Percentiles rank a stretch among this genome's conserved stretches.
These are phyloP conservation scores for Ochotona curzoniae DNA, from an alignment of 2,113 vertebrate genomes.

Conservation along the genomic window DNA sequence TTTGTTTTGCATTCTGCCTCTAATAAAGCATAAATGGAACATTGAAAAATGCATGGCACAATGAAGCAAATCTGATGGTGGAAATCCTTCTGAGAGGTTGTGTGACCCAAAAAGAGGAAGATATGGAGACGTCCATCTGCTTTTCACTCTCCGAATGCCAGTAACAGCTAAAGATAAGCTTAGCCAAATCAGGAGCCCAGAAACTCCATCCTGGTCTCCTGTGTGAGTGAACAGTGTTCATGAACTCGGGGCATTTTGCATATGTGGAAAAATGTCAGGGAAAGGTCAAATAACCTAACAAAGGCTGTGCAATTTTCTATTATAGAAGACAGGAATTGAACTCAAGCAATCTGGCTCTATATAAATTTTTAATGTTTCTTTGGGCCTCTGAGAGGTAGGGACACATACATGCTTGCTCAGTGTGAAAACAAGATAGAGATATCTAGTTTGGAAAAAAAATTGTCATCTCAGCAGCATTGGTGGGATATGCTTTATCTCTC, in stretches of 20 bases:
- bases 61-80: background rate
- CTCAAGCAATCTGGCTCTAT: background rate
- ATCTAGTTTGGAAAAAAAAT: conserved; percentile 2
- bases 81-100: background rate
- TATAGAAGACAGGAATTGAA: background rate
- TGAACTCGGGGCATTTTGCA: too few species aligned
- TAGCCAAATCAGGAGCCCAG: too few species aligned
- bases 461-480: background rate
- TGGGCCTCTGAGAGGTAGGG: background rate
- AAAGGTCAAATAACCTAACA: background rate
- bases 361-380: background rate
- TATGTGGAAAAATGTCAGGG: background rate
- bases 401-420: background rate
- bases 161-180: too few species aligned
- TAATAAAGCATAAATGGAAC: too few species aligned
- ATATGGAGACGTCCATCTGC: too few species aligned
- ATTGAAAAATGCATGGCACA: background rate
- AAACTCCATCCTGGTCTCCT: too few species aligned
- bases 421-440: background rate
- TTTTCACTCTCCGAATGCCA: too few species aligned
- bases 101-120: too few species aligned
- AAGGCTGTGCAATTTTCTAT: background rate
- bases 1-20: too few species aligned
- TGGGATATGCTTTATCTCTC: background rate
- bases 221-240: too few species aligned